phyloP scores from a whole-genome alignment of 2,888 invertebrate species.

The Coleophora deauratella region DNA sequence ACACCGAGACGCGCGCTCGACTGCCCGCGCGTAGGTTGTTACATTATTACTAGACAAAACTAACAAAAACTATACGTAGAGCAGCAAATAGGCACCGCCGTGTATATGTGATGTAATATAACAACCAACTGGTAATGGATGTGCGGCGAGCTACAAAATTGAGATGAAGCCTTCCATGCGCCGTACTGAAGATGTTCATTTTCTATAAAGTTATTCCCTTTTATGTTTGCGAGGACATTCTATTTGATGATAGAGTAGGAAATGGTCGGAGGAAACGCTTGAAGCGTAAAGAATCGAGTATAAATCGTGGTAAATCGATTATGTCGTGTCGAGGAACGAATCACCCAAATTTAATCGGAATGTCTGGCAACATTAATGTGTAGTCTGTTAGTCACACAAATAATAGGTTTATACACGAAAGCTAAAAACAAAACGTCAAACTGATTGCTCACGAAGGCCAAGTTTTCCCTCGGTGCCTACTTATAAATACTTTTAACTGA shows the following conservation, averaged over 20 bases:
- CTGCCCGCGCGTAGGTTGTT: not conserved
- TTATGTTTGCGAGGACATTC: too few relatives aligned
- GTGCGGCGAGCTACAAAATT: not conserved
- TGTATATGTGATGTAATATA: conserved; percentile 12
- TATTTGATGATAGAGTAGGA: too few relatives aligned
- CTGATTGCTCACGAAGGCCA: too few relatives aligned
- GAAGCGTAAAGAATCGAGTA: conserved; percentile 16
- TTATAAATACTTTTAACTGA: too few relatives aligned
- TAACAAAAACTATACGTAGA: conserved; percentile 9
- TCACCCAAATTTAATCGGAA: conserved; percentile 30
- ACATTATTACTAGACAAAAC: conserved; percentile 9
- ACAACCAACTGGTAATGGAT: conserved; percentile 14
- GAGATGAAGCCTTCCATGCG: too few relatives aligned
- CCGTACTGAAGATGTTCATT: not conserved
- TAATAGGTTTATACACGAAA: too few relatives aligned
- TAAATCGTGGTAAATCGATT: conserved; percentile 48
- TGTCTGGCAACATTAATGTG: conserved; percentile 11
- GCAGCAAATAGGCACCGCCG: conserved; percentile 7
- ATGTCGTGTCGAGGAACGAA: conserved; percentile 34
- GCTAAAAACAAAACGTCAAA: too few relatives aligned
- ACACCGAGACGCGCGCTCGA: too few relatives aligned
- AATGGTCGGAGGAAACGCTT: not conserved
- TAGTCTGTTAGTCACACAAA: too few relatives aligned
- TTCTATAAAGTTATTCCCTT: too few relatives aligned
- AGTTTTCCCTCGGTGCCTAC: too few relatives aligned